A percentile compares a stretch with the other conserved stretches of the same genome.
Conservation (phyloP, 2,888 invertebrate species). For the Rhagium mordax region DNA sequence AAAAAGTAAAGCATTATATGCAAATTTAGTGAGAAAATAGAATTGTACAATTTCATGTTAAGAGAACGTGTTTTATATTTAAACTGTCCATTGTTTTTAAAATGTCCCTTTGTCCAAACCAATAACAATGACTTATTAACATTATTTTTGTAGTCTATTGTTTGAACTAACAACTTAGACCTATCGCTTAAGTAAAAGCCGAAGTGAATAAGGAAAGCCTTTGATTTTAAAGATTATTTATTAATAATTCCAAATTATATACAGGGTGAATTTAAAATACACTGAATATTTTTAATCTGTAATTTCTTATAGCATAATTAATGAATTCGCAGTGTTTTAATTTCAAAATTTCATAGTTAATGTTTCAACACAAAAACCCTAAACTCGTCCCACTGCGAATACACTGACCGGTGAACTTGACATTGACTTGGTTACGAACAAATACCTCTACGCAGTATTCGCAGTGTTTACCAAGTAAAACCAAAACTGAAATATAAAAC, state of each 20-base stretch:
- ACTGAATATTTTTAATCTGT: no score
- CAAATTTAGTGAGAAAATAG: conserved; percentile 27
- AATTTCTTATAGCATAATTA: no score
- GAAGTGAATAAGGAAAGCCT: not conserved
- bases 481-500: no score
- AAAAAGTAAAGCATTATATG: conserved; percentile 23
- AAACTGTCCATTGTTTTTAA: conserved; percentile 23
- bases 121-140: conserved; percentile 32
- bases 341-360: no score
- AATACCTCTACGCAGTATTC: no score
- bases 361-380: no score
- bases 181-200: not conserved
- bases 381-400: no score
- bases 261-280: no score
- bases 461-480: no score
- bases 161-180: conserved; percentile 1
- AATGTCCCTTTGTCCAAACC: conserved; percentile 17
- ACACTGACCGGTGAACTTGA: no score
- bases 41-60: conserved; percentile 28
- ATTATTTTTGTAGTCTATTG: conserved; percentile 28
- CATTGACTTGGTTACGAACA: no score
- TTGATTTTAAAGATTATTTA: not conserved
- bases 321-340: no score
- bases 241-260: not conserved
- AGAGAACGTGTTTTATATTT: conserved; percentile 23